These are phyloP conservation scores for Myocastor coypus DNA, from an alignment of 2,113 vertebrate species.

Conservation along the genomic window DNA sequence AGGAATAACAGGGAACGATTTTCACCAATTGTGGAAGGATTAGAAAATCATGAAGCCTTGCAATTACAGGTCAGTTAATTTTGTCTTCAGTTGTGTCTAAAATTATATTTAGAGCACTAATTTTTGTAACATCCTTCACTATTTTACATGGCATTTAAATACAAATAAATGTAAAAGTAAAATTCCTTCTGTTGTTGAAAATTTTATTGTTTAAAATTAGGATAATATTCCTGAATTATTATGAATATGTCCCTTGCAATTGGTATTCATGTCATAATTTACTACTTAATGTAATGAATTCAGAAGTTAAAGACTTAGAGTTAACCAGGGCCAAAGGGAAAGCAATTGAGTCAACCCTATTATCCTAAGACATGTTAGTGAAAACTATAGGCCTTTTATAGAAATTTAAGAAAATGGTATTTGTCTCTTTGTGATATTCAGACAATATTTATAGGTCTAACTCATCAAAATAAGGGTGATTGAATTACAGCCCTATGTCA, in stretches of 20 bases:
- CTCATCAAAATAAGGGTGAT: neutral
- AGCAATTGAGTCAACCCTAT: neutral
- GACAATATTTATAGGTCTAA: neutral
- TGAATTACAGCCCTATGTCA: neutral
- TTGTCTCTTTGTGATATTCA: conserved; percentile 20
- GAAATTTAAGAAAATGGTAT: conserved; percentile 11
- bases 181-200: conserved; percentile 10
- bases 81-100: conserved; percentile 17
- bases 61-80: conserved; percentile 93
- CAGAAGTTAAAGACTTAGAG: conserved; percentile 19
- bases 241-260: neutral
- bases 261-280: conserved; percentile 43
- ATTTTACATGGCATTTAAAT: conserved; percentile 22
- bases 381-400: neutral
- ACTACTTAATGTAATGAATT: conserved; percentile 12
- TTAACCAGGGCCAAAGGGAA: neutral
- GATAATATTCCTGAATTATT: conserved; percentile 5
- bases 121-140: neutral
- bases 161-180: conserved; percentile 33
- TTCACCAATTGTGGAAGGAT: conserved; percentile 95
- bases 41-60: conserved; percentile 96
- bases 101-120: conserved; percentile 25
- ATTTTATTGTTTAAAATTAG: conserved; percentile 43
- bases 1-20: conserved; percentile 95
- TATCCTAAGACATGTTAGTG: neutral